Evolutionary conservation across 2,888 invertebrate species (phyloP), one percentile per base, ranked within the genome.

Genomic region (Apomyelois bistriatella): DNA sequence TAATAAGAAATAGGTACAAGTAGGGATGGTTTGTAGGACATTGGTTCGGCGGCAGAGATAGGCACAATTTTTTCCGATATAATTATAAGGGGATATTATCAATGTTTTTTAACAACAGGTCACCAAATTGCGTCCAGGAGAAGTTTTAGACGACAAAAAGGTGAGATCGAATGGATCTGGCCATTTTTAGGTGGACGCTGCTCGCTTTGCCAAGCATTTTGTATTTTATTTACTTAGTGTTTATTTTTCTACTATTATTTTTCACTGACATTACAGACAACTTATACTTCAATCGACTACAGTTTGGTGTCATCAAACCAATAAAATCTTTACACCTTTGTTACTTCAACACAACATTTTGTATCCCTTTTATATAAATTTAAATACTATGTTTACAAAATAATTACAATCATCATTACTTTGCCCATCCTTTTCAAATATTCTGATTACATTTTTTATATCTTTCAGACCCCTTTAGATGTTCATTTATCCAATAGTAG

Each of bases 141-240:
- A 97, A 94, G 95, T 97, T 88, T 90, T 96, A 92, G 96, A 96
- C 92, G 97, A 97, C 87, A 96, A 95, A 93, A 96, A 96, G 97
- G 97, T 97, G 95, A 96, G 89, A 87, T 82, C 78, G 77, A 80
- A 79, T 85, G 86, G 85, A 79, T 85, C 87, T 86, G 85, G 82
- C 80, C 83, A 76, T 72, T 82, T 22, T 82, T 86, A 87, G 87
- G 85, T 84, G 86, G 87, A 84, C 82, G 82, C 85, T 88, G 83
- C 84, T 87, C 83, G 89, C 89, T 90, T 82, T 84, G 87, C 87
- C 83, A 86, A 87, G 85, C 87, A 85, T 88, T 86, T 82, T 85
- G 72, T 77, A 35, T 76, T 76, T 70, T 78, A 74, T 76, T 70
- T 78, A 74, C 65, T 71, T 71, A n/a, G 72, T 74, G 15, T 72